Conservation (phyloP, 2,113 vertebrate genomes). For the Himantopus leucocephalus region DNA sequence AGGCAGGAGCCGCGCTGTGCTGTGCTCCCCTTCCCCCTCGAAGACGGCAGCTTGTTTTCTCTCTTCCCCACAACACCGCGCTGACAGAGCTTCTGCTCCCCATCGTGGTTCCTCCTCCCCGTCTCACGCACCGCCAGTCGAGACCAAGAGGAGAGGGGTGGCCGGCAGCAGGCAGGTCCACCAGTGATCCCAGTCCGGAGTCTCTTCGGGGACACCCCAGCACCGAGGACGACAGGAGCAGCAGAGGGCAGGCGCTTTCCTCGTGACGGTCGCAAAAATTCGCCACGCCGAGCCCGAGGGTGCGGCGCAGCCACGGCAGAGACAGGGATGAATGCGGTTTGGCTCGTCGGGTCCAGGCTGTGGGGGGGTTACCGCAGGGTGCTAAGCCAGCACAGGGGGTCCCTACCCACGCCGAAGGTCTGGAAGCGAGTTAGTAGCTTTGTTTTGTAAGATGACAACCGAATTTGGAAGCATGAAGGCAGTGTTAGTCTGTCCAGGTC, state of each 20-base stretch:
- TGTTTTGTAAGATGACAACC: not conserved
- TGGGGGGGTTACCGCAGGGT: fast-evolving
- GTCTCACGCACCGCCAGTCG: no score
- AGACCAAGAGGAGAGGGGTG: not conserved
- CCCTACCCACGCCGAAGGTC: not conserved
- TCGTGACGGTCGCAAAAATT: fast-evolving
- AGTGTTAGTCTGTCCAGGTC: not conserved
- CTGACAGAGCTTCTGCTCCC: not conserved
- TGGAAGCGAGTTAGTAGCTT: not conserved
- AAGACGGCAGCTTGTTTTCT: not conserved
- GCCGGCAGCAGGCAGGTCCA: no score
- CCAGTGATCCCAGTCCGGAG: not conserved
- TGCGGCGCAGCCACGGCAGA: no score
- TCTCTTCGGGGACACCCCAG: not conserved
- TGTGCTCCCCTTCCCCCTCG: fast-evolving
- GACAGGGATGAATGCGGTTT: not conserved
- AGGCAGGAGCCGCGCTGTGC: not conserved
- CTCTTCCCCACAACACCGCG: not conserved
- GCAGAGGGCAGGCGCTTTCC: not conserved
- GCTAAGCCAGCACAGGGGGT: not conserved
- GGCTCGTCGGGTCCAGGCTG: not conserved
- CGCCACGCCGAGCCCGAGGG: not conserved
- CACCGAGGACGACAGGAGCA: fast-evolving
- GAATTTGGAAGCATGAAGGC: not conserved
- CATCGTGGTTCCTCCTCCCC: fast-evolving